Evolutionary conservation across 2,113 vertebrate species (phyloP).

Genomic region (Tragelaphus scriptus): DNA sequence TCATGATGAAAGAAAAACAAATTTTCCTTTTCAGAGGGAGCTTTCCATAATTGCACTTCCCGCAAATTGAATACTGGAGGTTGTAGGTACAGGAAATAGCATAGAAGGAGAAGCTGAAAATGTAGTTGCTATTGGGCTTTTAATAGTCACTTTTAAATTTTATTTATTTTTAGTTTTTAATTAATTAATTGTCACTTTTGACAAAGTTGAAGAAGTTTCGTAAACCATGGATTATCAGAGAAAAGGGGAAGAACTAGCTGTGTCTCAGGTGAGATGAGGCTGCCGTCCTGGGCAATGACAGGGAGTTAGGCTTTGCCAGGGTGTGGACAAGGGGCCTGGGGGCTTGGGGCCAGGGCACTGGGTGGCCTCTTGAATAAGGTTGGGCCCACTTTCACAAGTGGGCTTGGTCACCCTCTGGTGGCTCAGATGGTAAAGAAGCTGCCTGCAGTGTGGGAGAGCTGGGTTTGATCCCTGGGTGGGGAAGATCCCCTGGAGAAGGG

Average conservation of each 20-base stretch:
- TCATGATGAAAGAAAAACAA: constrained; percentile 50
- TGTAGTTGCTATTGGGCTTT: constrained; percentile 6
- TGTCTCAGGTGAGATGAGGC: not conserved
- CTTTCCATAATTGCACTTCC: constrained; percentile 17
- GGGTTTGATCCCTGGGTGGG: not conserved
- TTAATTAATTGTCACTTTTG: not conserved
- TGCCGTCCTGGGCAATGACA: not conserved
- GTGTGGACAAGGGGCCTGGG: not conserved
- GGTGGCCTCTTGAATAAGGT: not conserved
- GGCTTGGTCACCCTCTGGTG: not conserved
- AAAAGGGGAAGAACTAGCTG: not conserved
- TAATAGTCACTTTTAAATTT: not conserved
- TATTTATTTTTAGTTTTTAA: not conserved
- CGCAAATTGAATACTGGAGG: not conserved
- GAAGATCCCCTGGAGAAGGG: no score
- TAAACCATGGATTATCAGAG: not conserved
- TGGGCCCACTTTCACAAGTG: not conserved
- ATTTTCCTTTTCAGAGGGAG: constrained; percentile 11
- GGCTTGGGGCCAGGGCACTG: not conserved
- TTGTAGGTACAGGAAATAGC: constrained; percentile 5
- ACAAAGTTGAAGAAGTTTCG: not conserved
- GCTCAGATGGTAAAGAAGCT: not conserved
- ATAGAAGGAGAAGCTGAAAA: constrained; percentile 6
- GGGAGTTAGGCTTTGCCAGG: no score
- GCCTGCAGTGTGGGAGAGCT: not conserved